phyloP scores from a whole-genome alignment of 2,888 invertebrate species.

The Microplitis deprimator region DNA sequence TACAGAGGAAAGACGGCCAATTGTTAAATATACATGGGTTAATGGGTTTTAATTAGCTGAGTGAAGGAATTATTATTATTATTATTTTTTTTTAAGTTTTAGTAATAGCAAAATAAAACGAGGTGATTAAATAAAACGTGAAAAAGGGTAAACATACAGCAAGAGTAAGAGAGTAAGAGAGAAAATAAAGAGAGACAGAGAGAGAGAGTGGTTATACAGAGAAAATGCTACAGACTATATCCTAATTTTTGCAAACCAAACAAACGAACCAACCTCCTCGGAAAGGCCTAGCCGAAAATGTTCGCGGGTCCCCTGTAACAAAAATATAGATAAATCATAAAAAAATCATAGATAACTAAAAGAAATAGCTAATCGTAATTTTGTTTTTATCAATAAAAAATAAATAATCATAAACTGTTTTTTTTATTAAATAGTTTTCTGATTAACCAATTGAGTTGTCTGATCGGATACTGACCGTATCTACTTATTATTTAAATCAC shows the following conservation, averaged over 20 bases:
- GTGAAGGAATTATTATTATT: neutral
- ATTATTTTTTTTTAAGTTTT: neutral
- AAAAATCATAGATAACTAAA: slow-evolving; percentile 66
- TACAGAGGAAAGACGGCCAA: neutral
- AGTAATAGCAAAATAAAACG: neutral
- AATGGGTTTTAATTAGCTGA: neutral
- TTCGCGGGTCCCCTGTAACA: slow-evolving; percentile 70
- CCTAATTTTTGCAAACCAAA: slow-evolving; percentile 67
- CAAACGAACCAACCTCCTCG: slow-evolving; percentile 71
- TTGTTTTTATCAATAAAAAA: slow-evolving; percentile 26
- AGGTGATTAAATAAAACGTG: slow-evolving; percentile 1
- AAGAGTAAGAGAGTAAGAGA: slow-evolving; percentile 14
- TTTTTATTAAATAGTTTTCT: neutral
- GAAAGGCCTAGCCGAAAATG: slow-evolving; percentile 70
- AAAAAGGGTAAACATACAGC: neutral
- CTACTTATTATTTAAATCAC: neutral
- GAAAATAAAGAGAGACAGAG: slow-evolving; percentile 38
- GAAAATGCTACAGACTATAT: slow-evolving; percentile 67
- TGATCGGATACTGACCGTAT: slow-evolving; percentile 2
- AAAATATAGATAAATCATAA: slow-evolving; percentile 70
- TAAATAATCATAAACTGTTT: neutral
- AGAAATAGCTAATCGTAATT: slow-evolving; percentile 52
- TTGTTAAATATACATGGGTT: neutral
- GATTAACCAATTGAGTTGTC: neutral
- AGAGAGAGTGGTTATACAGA: slow-evolving; percentile 53